Base-by-base conservation (phyloP, 2,113 vertebrate species). In the Charina bottae region DNA sequence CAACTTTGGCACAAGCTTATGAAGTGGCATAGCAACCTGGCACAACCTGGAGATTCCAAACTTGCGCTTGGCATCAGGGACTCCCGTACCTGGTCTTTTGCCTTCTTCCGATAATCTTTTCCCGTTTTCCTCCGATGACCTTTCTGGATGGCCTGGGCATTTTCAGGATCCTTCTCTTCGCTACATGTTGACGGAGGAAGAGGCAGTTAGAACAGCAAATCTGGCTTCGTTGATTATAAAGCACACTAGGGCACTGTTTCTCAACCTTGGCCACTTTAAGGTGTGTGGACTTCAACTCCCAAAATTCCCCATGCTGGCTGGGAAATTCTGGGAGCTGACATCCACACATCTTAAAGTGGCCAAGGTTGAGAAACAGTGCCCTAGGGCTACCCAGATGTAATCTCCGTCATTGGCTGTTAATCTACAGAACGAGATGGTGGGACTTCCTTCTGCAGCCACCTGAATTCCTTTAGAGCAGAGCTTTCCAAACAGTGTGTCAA, bases 121-220 rank as follows among this genome's bases (percentile, higher is more conserved):
- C 97, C 96, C 0, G 97, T 96, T 83, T 94, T 83, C n/a, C 94
- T 96, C 91, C 94, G 97, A 89, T 97, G 94, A 91, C 98, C 97
- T 64, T 98, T 97, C 92, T 98, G 98, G 88, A 97, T 96, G 42
- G 96, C 55, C 0, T 92, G 96, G 37, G 97, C 97, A 0, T 97
- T 97, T 93, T 98, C 95, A 0, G 97, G 97, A 93, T 97, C 98
- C n/a, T 95, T 93, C 90, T 97, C 97, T 93, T 98, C 97, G 55
- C 97, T 98, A 42, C 0, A 55, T 7, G n/a, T 1, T 15, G 85
- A 17, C 23, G 85, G 49, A n/a, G 12, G 58, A 54, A 53, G 55
- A 33, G 84, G n/a, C 46, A 2, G 10, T 42, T 4, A 87, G 33
- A 58, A 15, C 2, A 37, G 42, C 17, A 5, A 7, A 28, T 11